A percentile compares a stretch with the other conserved stretches of the same genome.
These are phyloP conservation scores for Pseudotriccus pelzelni DNA, from an alignment of 2,797 vertebrate genomes.

Conservation along the genomic window DNA sequence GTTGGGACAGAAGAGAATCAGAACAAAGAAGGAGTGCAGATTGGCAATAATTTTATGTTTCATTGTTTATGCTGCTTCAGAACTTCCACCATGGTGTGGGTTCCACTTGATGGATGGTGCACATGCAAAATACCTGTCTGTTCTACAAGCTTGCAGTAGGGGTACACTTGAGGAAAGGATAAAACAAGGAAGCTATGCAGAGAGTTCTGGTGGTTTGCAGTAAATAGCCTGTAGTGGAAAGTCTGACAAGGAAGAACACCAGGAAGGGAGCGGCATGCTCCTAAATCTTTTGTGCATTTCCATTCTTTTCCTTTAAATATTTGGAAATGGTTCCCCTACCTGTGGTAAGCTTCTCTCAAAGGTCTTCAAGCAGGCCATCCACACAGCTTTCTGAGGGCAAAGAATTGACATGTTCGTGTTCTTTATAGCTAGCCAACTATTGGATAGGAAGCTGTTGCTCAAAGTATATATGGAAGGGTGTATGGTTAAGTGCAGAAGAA, in stretches of 20 bases:
- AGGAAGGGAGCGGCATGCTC: neutral
- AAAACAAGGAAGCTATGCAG: neutral
- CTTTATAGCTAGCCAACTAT: neutral
- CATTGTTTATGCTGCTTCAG: neutral
- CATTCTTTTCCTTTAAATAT: neutral
- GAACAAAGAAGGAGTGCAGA: neutral
- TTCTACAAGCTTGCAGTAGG: accelerated
- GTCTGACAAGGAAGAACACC: neutral
- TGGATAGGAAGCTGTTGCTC: neutral
- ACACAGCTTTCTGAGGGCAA: neutral
- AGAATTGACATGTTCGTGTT: neutral
- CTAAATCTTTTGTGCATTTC: neutral
- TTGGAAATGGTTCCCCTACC: neutral
- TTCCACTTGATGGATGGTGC: accelerated
- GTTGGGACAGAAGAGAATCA: neutral
- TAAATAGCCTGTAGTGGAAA: neutral
- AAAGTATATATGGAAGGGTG: neutral
- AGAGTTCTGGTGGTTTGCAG: neutral
- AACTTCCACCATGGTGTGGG: neutral
- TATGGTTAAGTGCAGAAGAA: neutral
- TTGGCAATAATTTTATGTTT: neutral
- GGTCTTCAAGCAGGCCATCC: neutral
- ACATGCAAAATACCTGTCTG: neutral
- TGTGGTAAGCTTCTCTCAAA: neutral
- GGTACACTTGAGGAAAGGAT: neutral